Evolutionary conservation across 92 coral and sea anemone species (phyloP).

Genomic region (Muricea muricata): DNA sequence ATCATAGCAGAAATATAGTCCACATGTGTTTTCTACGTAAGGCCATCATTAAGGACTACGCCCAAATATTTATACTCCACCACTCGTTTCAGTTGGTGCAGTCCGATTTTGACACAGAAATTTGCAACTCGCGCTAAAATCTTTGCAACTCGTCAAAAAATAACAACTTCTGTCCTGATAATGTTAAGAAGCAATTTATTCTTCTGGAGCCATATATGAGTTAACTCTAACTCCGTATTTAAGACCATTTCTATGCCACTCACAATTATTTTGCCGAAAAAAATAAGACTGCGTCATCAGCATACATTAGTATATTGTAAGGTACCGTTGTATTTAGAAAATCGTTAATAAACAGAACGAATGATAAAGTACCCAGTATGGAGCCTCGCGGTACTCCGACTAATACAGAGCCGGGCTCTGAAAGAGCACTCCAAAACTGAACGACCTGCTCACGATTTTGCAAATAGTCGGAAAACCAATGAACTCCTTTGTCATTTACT

Average conservation of each 20-base stretch:
- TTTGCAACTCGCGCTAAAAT: slow-evolving; percentile 23
- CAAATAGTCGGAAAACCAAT: slow-evolving; percentile 21
- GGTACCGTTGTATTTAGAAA: slow-evolving; percentile 19
- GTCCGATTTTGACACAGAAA: slow-evolving; percentile 20
- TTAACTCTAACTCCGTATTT: slow-evolving; percentile 2
- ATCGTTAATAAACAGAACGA: slow-evolving; percentile 1
- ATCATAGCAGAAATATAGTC: slow-evolving; percentile 30
- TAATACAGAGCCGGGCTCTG: slow-evolving; percentile 7
- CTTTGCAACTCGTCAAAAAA: slow-evolving; percentile 41
- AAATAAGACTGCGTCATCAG: slow-evolving; percentile 21
- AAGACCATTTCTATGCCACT: slow-evolving; percentile 11
- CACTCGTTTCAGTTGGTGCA: slow-evolving; percentile 33
- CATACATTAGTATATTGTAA: slow-evolving; percentile 14
- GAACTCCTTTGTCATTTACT: background rate
- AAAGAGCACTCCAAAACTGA: background rate
- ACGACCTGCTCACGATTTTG: background rate
- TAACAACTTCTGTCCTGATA: slow-evolving; percentile 10
- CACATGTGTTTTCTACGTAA: slow-evolving; percentile 39
- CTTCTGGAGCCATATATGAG: slow-evolving; percentile 11
- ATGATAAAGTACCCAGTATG: background rate
- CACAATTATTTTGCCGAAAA: background rate
- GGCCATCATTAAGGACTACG: slow-evolving; percentile 37
- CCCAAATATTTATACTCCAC: slow-evolving; percentile 37
- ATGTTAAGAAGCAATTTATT: slow-evolving; percentile 19
- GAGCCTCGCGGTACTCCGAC: slow-evolving; percentile 27